These are phyloP conservation scores for Mola mola DNA, from an alignment of 2,113 vertebrate genomes.

Conservation along the genomic window DNA sequence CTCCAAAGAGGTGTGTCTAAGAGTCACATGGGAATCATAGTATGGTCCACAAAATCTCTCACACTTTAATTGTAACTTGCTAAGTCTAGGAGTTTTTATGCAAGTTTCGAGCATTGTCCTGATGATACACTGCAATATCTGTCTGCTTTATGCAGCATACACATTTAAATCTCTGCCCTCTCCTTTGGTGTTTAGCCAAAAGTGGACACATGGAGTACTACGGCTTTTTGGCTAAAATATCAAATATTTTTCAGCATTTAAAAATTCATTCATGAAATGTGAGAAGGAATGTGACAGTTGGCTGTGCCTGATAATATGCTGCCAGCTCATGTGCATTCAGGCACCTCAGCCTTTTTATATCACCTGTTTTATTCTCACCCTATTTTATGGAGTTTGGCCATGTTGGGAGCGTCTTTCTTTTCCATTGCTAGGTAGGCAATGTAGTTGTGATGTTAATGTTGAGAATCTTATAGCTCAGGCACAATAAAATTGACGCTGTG, in stretches of 20 bases:
- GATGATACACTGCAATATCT: constrained; percentile 2
- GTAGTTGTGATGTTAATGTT: constrained; percentile 73
- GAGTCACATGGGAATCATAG: constrained; percentile 33
- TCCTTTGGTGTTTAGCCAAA: constrained; percentile 59
- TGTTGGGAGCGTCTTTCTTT: constrained; percentile 34
- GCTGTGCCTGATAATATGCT: constrained; percentile 39
- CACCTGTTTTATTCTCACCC: constrained; percentile 41
- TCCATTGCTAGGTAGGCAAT: constrained; percentile 55
- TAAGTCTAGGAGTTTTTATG: constrained; percentile 6
- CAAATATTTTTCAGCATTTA: constrained; percentile 49
- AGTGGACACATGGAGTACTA: too few relatives aligned
- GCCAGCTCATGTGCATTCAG: constrained; percentile 53
- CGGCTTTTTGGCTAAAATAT: constrained; percentile 11
- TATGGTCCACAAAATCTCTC: constrained; percentile 33
- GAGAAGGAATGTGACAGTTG: neutral
- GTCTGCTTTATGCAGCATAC: constrained; percentile 31
- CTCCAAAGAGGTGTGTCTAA: constrained; percentile 61
- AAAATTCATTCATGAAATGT: neutral
- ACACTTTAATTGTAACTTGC: constrained; percentile 14
- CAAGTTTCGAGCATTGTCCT: constrained; percentile 16
- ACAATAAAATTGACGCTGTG: constrained; percentile 62
- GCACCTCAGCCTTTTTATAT: constrained; percentile 39
- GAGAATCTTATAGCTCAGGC: constrained; percentile 65
- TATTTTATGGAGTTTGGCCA: constrained; percentile 50
- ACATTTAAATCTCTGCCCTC: constrained; percentile 55